Evolutionary conservation across 1,140 invertebrate genomes (phyloP).

Genomic region (Leptestheria dahalacensis): DNA sequence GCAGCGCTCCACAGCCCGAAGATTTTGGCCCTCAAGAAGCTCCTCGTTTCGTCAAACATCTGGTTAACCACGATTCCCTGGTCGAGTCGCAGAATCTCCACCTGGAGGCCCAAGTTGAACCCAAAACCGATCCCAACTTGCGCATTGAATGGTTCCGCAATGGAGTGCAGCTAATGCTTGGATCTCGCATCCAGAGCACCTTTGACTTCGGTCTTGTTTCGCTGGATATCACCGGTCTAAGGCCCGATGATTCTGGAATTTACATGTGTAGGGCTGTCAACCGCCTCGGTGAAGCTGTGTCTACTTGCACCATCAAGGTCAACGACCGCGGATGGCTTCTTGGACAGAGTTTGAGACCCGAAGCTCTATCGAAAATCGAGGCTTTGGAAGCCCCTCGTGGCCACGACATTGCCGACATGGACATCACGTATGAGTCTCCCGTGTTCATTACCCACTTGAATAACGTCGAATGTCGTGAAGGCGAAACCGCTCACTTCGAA

Average conservation of each 20-base stretch:
- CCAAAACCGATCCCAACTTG: slow-evolving; percentile 87
- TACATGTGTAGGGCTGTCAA: slow-evolving; percentile 89
- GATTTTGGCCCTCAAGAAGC: slow-evolving; percentile 66
- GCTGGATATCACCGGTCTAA: slow-evolving; percentile 67
- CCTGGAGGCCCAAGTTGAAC: slow-evolving; percentile 87
- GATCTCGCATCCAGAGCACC: slow-evolving; percentile 63
- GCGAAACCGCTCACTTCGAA: slow-evolving; percentile 83
- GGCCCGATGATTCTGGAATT: slow-evolving; percentile 79
- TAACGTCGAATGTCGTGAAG: slow-evolving; percentile 76
- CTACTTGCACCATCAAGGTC: slow-evolving; percentile 77
- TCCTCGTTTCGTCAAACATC: slow-evolving; percentile 78
- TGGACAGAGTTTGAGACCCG: slow-evolving; percentile 75
- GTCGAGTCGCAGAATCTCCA: slow-evolving; percentile 78
- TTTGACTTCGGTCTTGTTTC: slow-evolving; percentile 88
- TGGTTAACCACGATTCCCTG: slow-evolving; percentile 69
- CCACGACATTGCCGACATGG: slow-evolving; percentile 39
- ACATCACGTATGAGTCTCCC: slow-evolving; percentile 64
- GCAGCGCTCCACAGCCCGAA: slow-evolving; percentile 65
- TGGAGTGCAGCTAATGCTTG: slow-evolving; percentile 62
- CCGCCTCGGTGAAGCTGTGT: slow-evolving; percentile 74
- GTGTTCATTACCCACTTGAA: slow-evolving; percentile 82
- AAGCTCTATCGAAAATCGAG: slow-evolving; percentile 71
- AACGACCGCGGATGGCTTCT: slow-evolving; percentile 63
- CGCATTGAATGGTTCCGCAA: slow-evolving; percentile 83
- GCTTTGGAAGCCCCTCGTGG: slow-evolving; percentile 64